These are phyloP conservation scores for Ophioninae sp. DNA, from an alignment of 2,888 invertebrate species.

Conservation along the genomic window DNA sequence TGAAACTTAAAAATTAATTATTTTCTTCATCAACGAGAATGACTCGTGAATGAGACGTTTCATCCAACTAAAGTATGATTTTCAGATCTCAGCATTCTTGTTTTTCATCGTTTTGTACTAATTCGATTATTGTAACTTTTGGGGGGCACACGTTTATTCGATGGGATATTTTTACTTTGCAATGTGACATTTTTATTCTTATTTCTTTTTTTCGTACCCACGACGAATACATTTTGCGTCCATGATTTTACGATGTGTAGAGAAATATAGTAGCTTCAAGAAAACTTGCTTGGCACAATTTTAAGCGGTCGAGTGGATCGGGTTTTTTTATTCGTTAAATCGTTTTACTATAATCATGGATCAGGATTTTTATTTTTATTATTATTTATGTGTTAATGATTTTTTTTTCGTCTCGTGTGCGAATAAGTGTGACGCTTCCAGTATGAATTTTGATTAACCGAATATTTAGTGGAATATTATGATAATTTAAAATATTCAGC, in stretches of 20 bases:
- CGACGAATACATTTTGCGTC: neutral
- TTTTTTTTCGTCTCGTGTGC: neutral
- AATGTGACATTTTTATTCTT: neutral
- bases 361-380: neutral
- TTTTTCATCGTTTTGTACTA: neutral
- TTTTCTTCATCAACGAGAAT: neutral
- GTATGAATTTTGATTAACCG: neutral
- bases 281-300: neutral
- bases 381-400: neutral
- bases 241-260: neutral
- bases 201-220: neutral
- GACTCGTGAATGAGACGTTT: conserved; percentile 15
- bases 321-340: neutral
- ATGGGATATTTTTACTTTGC: neutral
- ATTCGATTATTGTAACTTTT: neutral
- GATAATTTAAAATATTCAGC: neutral
- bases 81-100: conserved; percentile 7
- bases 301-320: neutral
- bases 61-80: neutral
- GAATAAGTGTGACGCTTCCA: neutral
- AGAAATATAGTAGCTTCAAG: neutral
- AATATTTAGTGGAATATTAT: neutral
- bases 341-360: neutral
- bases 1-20: neutral
- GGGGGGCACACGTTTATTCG: neutral